Evolutionary conservation across 2,888 invertebrate genomes (phyloP).

Genomic region (Melieria picta): DNA sequence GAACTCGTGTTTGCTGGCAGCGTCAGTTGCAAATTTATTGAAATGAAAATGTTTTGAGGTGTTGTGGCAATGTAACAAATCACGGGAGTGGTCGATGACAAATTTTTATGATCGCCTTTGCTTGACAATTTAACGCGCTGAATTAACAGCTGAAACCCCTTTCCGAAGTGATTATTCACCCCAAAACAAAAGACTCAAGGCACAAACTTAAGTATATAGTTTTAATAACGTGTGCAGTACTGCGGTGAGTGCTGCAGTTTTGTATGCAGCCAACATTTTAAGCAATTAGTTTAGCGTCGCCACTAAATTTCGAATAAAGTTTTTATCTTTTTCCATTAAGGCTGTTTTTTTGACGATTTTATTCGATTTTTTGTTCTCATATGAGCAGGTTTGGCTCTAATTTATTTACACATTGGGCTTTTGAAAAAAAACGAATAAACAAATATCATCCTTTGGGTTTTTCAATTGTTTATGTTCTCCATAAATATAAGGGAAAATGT

Average conservation of each 20-base stretch:
- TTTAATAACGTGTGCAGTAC: too few relatives aligned
- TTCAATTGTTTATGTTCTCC: too few relatives aligned
- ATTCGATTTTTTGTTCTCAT: too few relatives aligned
- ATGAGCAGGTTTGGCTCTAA: too few relatives aligned
- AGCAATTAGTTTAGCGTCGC: neutral
- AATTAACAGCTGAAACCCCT: neutral
- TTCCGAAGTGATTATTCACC: neutral
- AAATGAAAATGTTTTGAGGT: neutral
- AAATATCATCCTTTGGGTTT: too few relatives aligned
- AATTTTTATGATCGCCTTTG: neutral
- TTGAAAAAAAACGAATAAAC: too few relatives aligned
- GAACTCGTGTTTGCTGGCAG: too few relatives aligned
- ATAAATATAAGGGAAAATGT: neutral
- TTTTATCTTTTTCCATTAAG: neutral
- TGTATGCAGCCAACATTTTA: constrained; percentile 16
- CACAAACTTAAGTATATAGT: constrained; percentile 11
- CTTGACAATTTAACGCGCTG: neutral
- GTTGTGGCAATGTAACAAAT: neutral
- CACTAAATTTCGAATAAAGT: neutral
- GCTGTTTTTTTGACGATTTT: neutral
- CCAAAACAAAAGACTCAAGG: constrained; percentile 24
- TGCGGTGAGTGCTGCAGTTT: constrained; percentile 9
- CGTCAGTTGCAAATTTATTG: neutral
- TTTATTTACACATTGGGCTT: too few relatives aligned
- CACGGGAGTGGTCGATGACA: neutral